Conservation (phyloP, 2,888 invertebrate species). For the Julus scanicus region DNA sequence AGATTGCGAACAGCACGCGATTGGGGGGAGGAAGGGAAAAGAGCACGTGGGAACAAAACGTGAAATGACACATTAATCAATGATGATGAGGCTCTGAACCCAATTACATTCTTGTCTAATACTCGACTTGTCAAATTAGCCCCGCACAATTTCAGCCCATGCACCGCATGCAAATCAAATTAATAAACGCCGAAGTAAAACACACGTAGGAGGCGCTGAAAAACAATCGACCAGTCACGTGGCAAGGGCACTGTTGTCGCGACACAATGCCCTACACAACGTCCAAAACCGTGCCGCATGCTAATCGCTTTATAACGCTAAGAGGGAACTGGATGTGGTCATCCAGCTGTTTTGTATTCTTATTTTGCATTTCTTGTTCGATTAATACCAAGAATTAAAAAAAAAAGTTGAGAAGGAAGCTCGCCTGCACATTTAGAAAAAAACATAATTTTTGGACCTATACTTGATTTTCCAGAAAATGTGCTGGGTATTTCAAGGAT, state of each 20-base stretch:
- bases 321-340: too few relatives aligned
- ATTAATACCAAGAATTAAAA: too few relatives aligned
- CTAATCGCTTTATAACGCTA: background rate
- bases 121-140: constrained; percentile 37
- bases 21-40: background rate
- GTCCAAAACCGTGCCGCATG: background rate
- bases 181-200: constrained; percentile 34
- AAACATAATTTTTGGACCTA: too few relatives aligned
- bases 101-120: constrained; percentile 39
- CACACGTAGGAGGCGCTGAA: background rate
- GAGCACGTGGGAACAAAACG: constrained; percentile 28
- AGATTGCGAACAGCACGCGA: constrained; percentile 38
- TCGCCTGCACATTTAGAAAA: too few relatives aligned
- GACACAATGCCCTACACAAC: constrained; percentile 31
- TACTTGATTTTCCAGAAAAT: too few relatives aligned
- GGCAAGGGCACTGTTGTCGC: background rate
- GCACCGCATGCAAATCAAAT: constrained; percentile 30
- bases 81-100: constrained; percentile 42
- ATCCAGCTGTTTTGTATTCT: too few relatives aligned
- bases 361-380: too few relatives aligned
- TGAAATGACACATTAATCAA: constrained; percentile 31
- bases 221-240: background rate
- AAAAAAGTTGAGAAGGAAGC: too few relatives aligned
- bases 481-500: too few relatives aligned
- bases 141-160: constrained; percentile 36